Percentiles rank a stretch among this genome's conserved stretches.
Evolutionary conservation across 2,797 vertebrate species (phyloP).

Genomic region (Myotis myotis): DNA sequence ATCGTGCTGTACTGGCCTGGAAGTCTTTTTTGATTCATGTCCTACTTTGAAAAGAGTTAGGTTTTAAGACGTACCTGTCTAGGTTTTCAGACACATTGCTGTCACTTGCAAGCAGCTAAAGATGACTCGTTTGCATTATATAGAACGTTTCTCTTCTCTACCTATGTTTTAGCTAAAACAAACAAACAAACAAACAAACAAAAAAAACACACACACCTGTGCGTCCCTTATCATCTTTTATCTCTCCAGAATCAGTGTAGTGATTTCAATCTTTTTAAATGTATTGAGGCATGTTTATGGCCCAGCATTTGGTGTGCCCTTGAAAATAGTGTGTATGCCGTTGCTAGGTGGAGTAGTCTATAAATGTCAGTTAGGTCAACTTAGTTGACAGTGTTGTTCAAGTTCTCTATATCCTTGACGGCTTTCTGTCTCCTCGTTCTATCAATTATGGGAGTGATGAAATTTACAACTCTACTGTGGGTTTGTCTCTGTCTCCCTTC

Average conservation of each 20-base stretch:
- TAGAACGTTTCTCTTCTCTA: background rate
- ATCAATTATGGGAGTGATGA: background rate
- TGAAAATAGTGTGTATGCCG: background rate
- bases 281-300: background rate
- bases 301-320: background rate
- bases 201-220: too few relatives aligned
- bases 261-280: background rate
- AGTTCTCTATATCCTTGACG: background rate
- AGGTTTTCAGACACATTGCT: background rate
- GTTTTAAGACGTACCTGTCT: background rate
- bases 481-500: background rate
- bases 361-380: background rate
- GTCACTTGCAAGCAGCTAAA: background rate
- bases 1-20: background rate
- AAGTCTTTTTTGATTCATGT: background rate
- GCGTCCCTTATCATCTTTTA: background rate
- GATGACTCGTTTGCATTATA: background rate
- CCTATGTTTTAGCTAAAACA: background rate
- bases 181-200: background rate
- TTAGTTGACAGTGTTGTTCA: background rate
- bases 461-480: background rate
- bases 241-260: background rate
- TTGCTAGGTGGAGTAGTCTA: background rate
- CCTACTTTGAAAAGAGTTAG: background rate
- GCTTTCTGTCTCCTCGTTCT: background rate